These are phyloP conservation scores for Oxyura jamaicensis DNA, from an alignment of 2,113 vertebrate genomes.

Conservation along the genomic window DNA sequence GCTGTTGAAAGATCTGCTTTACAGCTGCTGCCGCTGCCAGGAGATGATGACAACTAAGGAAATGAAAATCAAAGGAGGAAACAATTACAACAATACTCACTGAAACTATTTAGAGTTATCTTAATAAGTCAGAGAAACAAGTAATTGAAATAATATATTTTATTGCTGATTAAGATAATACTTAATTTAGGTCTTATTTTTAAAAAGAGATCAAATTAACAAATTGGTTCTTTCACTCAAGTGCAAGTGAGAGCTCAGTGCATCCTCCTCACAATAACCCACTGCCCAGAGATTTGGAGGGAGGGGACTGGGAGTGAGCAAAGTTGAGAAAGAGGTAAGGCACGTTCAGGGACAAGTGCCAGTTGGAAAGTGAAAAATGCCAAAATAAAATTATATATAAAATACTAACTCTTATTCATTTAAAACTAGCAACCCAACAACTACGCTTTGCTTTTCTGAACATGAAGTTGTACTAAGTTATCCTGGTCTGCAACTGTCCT, in stretches of 20 bases:
- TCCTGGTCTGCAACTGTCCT: neutral
- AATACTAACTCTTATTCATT: neutral
- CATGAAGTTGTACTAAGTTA: neutral
- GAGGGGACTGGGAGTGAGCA: fast-evolving
- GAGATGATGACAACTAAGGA: constrained; percentile 77
- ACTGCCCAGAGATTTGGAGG: neutral
- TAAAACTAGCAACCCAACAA: neutral
- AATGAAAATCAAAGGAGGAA: constrained; percentile 79
- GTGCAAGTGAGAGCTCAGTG: neutral
- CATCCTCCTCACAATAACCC: neutral
- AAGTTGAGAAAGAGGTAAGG: neutral
- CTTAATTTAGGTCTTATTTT: constrained; percentile 64
- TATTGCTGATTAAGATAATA: constrained; percentile 75
- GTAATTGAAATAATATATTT: constrained; percentile 73
- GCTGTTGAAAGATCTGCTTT: constrained; percentile 73
- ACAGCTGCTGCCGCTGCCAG: constrained; percentile 67
- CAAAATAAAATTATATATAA: neutral
- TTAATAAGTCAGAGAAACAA: constrained; percentile 67
- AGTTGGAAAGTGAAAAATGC: neutral
- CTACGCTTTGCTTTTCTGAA: neutral
- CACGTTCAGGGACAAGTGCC: neutral
- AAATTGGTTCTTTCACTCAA: constrained; percentile 14
- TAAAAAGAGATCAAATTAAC: constrained; percentile 62
- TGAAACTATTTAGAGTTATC: constrained; percentile 72
- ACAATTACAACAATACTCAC: constrained; percentile 75